Conservation (phyloP, 2,797 vertebrate genomes). For the Malurus splendens region DNA sequence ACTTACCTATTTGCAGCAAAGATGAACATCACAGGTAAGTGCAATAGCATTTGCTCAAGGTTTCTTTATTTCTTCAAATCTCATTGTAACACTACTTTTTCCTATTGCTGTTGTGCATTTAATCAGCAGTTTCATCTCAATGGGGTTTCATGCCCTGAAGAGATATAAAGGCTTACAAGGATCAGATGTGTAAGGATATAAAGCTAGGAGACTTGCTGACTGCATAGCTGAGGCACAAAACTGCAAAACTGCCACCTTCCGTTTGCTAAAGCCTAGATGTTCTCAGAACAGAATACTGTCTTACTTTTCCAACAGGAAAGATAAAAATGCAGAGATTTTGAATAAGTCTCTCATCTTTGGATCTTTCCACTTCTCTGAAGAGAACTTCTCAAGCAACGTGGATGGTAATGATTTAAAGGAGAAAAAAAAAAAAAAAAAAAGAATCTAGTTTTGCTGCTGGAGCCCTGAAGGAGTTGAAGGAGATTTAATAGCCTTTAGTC, state of each 20-base stretch:
- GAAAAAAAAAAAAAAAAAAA: not conserved
- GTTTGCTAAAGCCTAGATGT: not conserved
- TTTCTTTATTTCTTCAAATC: not conserved
- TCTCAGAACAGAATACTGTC: not conserved
- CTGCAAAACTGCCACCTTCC: not conserved
- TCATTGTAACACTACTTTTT: not conserved
- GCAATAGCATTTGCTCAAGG: not conserved
- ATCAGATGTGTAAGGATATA: not conserved
- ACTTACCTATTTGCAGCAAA: not conserved
- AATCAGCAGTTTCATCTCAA: conserved; percentile 27
- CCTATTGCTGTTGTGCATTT: not conserved
- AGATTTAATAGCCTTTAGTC: not conserved
- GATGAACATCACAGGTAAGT: not conserved
- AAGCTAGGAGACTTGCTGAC: not conserved
- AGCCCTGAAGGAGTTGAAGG: not conserved
- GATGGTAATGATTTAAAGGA: not conserved
- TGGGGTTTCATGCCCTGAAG: not conserved
- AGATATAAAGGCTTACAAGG: conserved; percentile 16
- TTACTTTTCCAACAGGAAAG: not conserved
- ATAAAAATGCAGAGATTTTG: not conserved
- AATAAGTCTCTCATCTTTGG: not conserved
- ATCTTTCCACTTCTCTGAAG: not conserved
- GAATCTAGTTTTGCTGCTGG: not conserved
- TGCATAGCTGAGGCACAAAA: not conserved
- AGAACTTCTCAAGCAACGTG: not conserved